Evolutionary conservation across 2,113 vertebrate genomes (phyloP).

Genomic region (Rattus rattus): DNA sequence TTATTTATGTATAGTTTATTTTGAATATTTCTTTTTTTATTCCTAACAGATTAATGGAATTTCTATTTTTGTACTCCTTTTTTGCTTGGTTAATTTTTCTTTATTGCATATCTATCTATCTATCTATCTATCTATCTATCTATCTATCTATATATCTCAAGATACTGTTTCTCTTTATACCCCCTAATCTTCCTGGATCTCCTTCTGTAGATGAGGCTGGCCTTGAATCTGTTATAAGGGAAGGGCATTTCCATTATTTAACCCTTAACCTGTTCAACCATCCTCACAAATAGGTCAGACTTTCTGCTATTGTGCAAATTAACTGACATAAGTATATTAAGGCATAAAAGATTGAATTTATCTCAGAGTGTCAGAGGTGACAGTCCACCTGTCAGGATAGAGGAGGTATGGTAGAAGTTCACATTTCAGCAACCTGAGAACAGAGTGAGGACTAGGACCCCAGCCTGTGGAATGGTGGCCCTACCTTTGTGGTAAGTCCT

Average conservation of each 20-base stretch:
- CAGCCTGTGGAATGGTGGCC: not conserved
- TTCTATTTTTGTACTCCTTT: not conserved
- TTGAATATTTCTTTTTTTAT: not conserved
- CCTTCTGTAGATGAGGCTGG: not conserved
- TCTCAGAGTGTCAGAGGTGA: not conserved
- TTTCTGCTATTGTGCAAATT: not conserved
- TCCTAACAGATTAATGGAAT: not conserved
- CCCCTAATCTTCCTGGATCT: not conserved
- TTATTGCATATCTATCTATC: not conserved
- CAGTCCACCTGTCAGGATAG: not conserved
- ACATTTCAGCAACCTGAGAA: not conserved
- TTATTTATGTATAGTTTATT: not conserved
- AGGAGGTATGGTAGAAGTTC: not conserved
- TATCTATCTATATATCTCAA: too few relatives aligned
- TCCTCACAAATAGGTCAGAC: not conserved
- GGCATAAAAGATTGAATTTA: not conserved
- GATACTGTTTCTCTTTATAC: not conserved
- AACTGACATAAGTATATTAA: not conserved
- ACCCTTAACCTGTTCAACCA: not conserved
- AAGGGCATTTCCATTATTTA: not conserved
- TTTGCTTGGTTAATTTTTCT: not conserved
- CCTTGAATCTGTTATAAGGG: not conserved
- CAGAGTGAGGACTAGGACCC: not conserved
- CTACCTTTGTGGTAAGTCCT: not conserved
- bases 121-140: too few relatives aligned